phyloP scores from a whole-genome alignment of 2,113 vertebrate genomes.

The Beaufortia kweichowensis region DNA sequence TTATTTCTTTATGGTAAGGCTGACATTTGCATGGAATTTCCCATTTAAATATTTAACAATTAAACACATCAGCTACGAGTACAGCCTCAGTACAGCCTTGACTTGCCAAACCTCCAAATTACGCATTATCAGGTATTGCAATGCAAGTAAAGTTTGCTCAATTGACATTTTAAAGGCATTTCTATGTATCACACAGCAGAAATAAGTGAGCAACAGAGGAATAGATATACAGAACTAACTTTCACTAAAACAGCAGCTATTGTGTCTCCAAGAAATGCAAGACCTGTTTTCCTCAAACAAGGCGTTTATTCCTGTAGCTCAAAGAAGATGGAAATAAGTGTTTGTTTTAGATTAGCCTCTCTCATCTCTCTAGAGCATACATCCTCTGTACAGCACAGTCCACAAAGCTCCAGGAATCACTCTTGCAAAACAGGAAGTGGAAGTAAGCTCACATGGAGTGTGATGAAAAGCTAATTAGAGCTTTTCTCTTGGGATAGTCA shows the following conservation, averaged over 20 bases:
- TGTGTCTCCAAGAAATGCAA: neutral
- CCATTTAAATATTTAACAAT: too few relatives aligned
- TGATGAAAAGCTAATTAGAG: slow-evolving; percentile 16
- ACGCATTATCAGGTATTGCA: too few relatives aligned
- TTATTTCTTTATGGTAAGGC: too few relatives aligned
- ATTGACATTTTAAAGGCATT: too few relatives aligned
- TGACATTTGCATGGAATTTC: too few relatives aligned
- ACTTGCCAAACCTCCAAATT: too few relatives aligned
- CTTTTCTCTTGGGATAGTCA: neutral
- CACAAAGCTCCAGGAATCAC: slow-evolving; percentile 32
- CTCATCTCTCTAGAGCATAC: slow-evolving; percentile 22
- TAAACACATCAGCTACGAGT: too few relatives aligned
- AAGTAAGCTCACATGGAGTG: slow-evolving; percentile 23
- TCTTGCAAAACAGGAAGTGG: slow-evolving; percentile 25
- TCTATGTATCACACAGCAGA: too few relatives aligned
- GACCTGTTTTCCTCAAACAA: slow-evolving; percentile 8
- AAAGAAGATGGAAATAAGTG: slow-evolving; percentile 39
- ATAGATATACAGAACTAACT: too few relatives aligned
- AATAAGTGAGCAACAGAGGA: too few relatives aligned
- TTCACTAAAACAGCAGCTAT: slow-evolving; percentile 10
- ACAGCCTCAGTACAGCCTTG: too few relatives aligned
- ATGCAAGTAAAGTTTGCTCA: too few relatives aligned
- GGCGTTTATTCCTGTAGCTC: slow-evolving; percentile 34
- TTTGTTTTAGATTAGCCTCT: slow-evolving; percentile 39
- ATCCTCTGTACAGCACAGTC: slow-evolving; percentile 26